These are phyloP conservation scores for Gallinago nigripennis DNA, from an alignment of 2,797 vertebrate species.

Conservation along the genomic window DNA sequence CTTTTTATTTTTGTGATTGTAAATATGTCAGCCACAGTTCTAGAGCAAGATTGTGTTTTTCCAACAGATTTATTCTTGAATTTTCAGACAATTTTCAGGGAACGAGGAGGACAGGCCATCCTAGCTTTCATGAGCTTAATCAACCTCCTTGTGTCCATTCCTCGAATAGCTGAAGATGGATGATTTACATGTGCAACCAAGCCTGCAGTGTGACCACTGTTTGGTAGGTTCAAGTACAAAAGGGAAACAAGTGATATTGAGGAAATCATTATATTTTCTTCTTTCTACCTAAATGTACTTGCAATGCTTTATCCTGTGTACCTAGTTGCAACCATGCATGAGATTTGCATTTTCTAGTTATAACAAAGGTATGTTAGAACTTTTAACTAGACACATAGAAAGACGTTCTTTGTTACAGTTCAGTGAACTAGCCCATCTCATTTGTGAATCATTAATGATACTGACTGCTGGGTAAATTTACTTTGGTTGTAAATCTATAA, in stretches of 20 bases:
- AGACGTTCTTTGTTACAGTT: slow-evolving; percentile 63
- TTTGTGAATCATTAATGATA: slow-evolving; percentile 74
- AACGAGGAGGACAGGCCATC: not conserved
- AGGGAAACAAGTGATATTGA: not conserved
- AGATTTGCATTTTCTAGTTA: slow-evolving; percentile 24
- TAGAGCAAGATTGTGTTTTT: not conserved
- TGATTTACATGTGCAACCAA: not conserved
- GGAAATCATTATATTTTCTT: not conserved
- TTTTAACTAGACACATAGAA: slow-evolving; percentile 46
- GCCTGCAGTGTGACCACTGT: not conserved
- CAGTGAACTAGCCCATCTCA: slow-evolving; percentile 56
- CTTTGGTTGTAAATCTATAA: slow-evolving; percentile 64
- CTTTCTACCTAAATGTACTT: not conserved
- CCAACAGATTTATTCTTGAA: not conserved
- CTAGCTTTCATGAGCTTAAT: not conserved
- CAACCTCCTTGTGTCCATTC: not conserved
- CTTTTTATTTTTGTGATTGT: not conserved
- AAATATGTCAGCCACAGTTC: not conserved
- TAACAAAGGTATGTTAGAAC: slow-evolving; percentile 42
- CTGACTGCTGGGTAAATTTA: slow-evolving; percentile 57
- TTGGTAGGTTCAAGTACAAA: not conserved
- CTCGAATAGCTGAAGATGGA: not conserved
- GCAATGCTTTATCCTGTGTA: not conserved
- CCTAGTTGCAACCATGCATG: slow-evolving; percentile 30
- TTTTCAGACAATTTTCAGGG: not conserved